phyloP scores from a whole-genome alignment of 2,888 invertebrate species.

The Hedya salicella region DNA sequence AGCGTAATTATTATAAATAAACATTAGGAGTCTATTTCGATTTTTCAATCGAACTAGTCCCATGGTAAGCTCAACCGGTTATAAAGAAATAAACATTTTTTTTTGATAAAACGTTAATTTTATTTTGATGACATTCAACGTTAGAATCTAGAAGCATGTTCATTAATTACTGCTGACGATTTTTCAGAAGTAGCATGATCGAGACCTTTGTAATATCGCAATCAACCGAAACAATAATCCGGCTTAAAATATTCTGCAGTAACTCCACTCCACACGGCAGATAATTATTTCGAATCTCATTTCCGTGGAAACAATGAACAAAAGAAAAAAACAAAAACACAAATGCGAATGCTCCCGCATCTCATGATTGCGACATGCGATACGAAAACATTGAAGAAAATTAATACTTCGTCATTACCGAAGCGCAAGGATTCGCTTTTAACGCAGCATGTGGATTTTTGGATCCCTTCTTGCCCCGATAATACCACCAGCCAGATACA shows the following conservation, averaged over 20 bases:
- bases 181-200: background rate
- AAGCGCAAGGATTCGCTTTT: constrained; percentile 7
- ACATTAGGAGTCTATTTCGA: too few species aligned
- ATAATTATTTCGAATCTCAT: background rate
- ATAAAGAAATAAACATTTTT: too few species aligned
- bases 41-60: too few species aligned
- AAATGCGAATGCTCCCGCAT: background rate
- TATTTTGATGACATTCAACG: too few species aligned
- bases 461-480: too few species aligned
- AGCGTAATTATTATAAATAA: too few species aligned
- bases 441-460: background rate
- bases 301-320: background rate
- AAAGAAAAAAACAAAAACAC: background rate
- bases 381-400: constrained; percentile 4
- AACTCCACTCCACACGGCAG: background rate
- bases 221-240: background rate
- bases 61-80: too few species aligned
- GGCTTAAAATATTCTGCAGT: background rate
- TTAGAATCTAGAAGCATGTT: too few species aligned
- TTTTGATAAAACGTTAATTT: too few species aligned
- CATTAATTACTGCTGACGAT: too few species aligned
- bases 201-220: background rate
- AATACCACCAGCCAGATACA: too few species aligned
- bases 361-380: background rate
- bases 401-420: constrained; percentile 17